Evolutionary conservation across 2,113 vertebrate genomes (phyloP).

Genomic region (Ursus arctos): DNA sequence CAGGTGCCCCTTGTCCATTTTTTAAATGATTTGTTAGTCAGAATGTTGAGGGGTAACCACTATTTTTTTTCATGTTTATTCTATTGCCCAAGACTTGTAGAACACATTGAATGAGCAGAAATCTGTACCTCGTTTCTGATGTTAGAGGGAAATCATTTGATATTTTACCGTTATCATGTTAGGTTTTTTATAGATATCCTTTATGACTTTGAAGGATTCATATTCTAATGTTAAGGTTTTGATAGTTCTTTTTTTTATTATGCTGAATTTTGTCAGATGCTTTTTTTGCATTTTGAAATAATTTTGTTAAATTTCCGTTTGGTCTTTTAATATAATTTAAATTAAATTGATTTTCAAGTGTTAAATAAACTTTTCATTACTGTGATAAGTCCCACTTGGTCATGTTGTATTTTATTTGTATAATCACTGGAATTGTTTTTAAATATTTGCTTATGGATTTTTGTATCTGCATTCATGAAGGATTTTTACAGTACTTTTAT

Average conservation of each 20-base stretch:
- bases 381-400: neutral
- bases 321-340: neutral
- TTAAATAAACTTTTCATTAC: neutral
- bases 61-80: neutral
- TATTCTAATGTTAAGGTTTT: neutral
- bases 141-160: neutral
- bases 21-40: neutral
- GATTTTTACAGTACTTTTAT: neutral
- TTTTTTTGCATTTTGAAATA: neutral
- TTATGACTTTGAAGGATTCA: neutral
- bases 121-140: neutral
- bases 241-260: neutral
- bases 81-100: neutral
- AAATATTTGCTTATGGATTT: neutral
- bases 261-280: neutral
- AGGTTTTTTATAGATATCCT: neutral
- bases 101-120: neutral
- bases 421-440: neutral
- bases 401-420: neutral
- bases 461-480: neutral
- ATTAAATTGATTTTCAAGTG: neutral
- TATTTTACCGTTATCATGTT: neutral
- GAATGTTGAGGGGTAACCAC: neutral
- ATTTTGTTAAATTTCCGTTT: neutral
- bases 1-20: neutral